phyloP scores from a whole-genome alignment of 2,797 vertebrate species.

The Monodelphis domestica region DNA sequence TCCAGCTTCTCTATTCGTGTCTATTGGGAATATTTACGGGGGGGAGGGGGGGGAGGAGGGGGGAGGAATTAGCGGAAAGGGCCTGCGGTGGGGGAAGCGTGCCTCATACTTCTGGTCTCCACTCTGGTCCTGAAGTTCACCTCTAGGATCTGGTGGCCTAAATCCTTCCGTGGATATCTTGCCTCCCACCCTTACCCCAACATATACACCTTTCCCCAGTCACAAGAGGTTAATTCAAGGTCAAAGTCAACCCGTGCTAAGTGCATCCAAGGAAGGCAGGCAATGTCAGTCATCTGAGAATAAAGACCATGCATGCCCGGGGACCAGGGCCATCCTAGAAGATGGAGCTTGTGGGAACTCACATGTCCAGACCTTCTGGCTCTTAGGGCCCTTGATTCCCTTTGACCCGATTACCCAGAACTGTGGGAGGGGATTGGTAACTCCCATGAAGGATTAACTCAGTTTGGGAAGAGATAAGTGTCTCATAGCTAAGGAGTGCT shows the following conservation, averaged over 20 bases:
- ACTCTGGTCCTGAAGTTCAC: not conserved
- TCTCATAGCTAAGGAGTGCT: not conserved
- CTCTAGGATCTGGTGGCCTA: not conserved
- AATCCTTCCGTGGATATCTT: not conserved
- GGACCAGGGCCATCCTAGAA: not conserved
- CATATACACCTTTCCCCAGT: not conserved
- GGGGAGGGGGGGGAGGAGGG: not conserved
- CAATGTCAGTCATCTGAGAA: not conserved
- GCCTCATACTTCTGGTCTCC: not conserved
- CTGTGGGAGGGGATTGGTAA: slow-evolving; percentile 13
- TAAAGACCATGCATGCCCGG: not conserved
- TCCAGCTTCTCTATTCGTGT: not conserved
- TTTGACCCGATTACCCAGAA: slow-evolving; percentile 47
- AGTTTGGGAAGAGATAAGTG: not conserved
- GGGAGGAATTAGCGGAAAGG: not conserved
- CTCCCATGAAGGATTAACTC: not conserved
- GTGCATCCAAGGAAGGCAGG: not conserved
- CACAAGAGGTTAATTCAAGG: slow-evolving; percentile 72
- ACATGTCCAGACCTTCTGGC: not conserved
- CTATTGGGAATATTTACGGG: not conserved
- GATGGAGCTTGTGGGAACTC: not conserved
- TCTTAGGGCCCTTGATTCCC: not conserved
- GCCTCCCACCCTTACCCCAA: not conserved
- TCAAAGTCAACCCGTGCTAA: slow-evolving; percentile 64
- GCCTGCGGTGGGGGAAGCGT: not conserved